Percentiles rank a stretch among this genome's conserved stretches.
These are phyloP conservation scores for Dryobotodes eremita DNA, from an alignment of 2,888 invertebrate genomes.

Conservation along the genomic window DNA sequence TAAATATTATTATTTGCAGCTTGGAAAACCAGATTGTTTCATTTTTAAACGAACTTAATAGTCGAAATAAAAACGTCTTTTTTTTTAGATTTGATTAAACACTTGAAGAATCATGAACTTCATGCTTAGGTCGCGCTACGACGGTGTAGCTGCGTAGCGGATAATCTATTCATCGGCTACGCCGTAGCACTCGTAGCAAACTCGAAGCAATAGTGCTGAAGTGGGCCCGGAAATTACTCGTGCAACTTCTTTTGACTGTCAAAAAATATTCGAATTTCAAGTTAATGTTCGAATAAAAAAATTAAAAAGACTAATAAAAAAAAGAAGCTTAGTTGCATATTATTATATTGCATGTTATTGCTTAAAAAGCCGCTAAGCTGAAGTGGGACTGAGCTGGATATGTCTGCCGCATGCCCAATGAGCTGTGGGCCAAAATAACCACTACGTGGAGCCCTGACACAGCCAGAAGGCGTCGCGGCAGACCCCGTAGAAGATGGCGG, in stretches of 20 bases:
- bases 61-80: no score
- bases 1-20: background rate
- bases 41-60: background rate
- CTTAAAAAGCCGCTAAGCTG: no score
- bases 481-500: no score
- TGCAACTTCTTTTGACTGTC: background rate
- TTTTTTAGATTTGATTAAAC: no score
- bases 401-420: no score
- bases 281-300: background rate
- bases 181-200: conserved; percentile 30
- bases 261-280: background rate
- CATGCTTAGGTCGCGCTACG: conserved; percentile 1
- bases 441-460: no score
- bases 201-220: background rate
- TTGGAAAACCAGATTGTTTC: background rate
- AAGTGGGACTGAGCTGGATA: no score
- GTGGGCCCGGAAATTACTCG: no score
- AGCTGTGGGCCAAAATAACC: no score
- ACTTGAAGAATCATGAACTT: background rate
- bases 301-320: no score
- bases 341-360: no score
- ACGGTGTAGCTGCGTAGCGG: conserved; percentile 15
- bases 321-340: background rate
- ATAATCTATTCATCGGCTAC: conserved; percentile 10
- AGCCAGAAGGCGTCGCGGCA: no score